These are phyloP conservation scores for Trachythela sp. DNA, from an alignment of 64 coral and sea anemone genomes.

Conservation along the genomic window DNA sequence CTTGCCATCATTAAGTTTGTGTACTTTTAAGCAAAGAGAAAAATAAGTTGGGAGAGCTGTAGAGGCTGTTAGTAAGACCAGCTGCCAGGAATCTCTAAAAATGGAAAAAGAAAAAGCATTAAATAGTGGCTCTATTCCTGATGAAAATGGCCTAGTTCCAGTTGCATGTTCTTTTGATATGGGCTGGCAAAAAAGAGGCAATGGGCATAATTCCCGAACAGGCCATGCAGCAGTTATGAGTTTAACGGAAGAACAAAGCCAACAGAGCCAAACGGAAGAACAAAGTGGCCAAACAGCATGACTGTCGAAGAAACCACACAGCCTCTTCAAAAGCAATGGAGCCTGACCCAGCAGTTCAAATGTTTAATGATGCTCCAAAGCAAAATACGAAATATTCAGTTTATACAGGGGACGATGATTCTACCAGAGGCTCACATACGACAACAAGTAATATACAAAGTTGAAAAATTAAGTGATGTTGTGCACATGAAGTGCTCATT, in stretches of 20 bases:
- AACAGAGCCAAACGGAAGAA: constrained; percentile 19
- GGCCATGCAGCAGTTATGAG: constrained; percentile 62
- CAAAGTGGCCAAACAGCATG: constrained; percentile 47
- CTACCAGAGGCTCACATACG: constrained; percentile 49
- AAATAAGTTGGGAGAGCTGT: constrained; percentile 25
- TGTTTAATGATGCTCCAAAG: constrained; percentile 46
- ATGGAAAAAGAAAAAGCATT: neutral
- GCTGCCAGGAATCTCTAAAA: neutral
- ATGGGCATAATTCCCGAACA: constrained; percentile 39
- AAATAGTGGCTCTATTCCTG: too few species aligned
- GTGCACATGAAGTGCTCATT: constrained; percentile 40
- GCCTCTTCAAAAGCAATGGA: too few species aligned
- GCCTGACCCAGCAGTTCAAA: constrained; percentile 28
- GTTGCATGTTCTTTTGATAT: too few species aligned
- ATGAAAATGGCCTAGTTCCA: too few species aligned
- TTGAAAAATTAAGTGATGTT: constrained; percentile 43
- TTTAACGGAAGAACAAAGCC: constrained; percentile 38
- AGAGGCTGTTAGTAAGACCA: neutral
- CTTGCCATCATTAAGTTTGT: too few species aligned
- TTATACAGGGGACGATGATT: constrained; percentile 73
- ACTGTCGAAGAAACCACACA: constrained; percentile 62
- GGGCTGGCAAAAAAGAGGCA: too few species aligned
- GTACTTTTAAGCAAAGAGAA: constrained; percentile 37
- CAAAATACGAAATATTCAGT: constrained; percentile 42
- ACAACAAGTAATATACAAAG: constrained; percentile 9